These are phyloP conservation scores for Pherbina coryleti DNA, from an alignment of 2,888 invertebrate genomes.

Conservation along the genomic window DNA sequence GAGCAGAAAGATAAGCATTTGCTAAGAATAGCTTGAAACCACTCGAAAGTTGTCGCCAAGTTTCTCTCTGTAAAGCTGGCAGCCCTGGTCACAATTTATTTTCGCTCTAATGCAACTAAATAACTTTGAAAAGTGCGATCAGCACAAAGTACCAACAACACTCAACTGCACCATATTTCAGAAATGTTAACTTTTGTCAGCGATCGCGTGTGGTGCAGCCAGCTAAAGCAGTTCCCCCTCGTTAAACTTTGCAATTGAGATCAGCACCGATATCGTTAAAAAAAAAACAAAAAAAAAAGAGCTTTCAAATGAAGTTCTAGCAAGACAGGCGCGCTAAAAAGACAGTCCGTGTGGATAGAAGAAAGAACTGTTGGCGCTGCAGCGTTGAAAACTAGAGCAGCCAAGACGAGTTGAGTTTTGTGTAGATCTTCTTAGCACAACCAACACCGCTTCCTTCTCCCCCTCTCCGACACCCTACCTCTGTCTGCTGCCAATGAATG, in stretches of 20 bases:
- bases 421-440: neutral
- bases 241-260: constrained; percentile 49
- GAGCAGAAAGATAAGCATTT: too few species aligned
- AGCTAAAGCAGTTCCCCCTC: constrained; percentile 34
- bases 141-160: too few species aligned
- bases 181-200: neutral
- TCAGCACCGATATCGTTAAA: constrained; percentile 45
- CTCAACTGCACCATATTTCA: too few species aligned
- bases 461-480: neutral
- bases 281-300: constrained; percentile 43
- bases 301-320: constrained; percentile 41
- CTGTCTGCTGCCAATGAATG: neutral
- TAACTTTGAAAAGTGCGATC: too few species aligned
- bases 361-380: constrained; percentile 4
- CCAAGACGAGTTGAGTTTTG: constrained; percentile 37
- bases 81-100: too few species aligned
- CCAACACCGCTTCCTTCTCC: neutral
- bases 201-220: constrained; percentile 16
- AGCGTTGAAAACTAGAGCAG: constrained; percentile 15
- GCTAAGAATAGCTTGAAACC: too few species aligned
- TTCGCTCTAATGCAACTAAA: too few species aligned
- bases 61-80: too few species aligned
- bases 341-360: constrained; percentile 16
- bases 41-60: too few species aligned
- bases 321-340: neutral